phyloP scores from a whole-genome alignment of 92 coral and sea anemone species.

The Phenganax stokvisi region DNA sequence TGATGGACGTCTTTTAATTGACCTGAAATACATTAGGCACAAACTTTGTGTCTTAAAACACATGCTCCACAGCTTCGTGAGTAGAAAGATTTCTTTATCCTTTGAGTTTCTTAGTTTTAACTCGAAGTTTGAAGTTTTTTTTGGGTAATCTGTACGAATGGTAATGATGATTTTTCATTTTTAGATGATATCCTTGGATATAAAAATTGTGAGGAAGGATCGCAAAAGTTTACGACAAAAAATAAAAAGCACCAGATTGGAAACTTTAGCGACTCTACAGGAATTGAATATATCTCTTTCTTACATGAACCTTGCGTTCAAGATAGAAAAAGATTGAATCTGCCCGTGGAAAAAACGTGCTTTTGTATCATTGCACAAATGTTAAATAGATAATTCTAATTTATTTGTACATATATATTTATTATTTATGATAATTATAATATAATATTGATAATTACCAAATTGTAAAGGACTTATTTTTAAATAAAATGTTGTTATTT shows the following conservation, averaged over 20 bases:
- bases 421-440: too few relatives aligned
- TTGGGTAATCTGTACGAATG: background rate
- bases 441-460: too few relatives aligned
- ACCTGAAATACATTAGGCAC: background rate
- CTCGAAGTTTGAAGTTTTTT: background rate
- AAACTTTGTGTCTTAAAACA: background rate
- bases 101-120: too few relatives aligned
- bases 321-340: too few relatives aligned
- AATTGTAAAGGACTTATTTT: too few relatives aligned
- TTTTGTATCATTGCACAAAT: too few relatives aligned
- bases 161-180: background rate
- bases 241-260: background rate
- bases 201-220: background rate
- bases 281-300: background rate
- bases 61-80: slow-evolving; percentile 13
- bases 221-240: background rate
- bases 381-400: too few relatives aligned
- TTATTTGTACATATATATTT: too few relatives aligned
- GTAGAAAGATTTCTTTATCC: background rate
- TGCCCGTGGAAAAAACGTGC: too few relatives aligned
- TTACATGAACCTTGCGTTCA: background rate
- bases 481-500: too few relatives aligned
- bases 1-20: background rate
- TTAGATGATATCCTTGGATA: background rate
- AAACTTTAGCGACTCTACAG: slow-evolving; percentile 8